phyloP scores from a whole-genome alignment of 1,140 invertebrate species.

The Dinoponera quadriceps region DNA sequence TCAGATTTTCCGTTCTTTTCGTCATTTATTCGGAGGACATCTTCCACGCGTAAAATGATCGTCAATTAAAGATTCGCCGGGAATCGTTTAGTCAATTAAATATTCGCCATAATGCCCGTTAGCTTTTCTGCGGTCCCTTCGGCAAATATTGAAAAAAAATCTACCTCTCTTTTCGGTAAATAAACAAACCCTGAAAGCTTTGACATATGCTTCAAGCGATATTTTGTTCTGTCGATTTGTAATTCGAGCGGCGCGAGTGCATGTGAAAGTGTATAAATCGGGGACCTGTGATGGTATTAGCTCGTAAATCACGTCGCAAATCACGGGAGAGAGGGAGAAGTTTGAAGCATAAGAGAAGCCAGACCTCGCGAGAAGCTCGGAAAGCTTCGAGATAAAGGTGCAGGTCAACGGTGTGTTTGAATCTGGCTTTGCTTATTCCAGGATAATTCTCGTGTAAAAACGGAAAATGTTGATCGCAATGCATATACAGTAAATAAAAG shows the following conservation, averaged over 20 bases:
- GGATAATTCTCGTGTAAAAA: background rate
- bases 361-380: constrained; percentile 21
- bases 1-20: constrained; percentile 5
- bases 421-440: background rate
- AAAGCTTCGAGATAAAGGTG: constrained; percentile 39
- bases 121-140: constrained; percentile 1
- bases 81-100: constrained; percentile 24
- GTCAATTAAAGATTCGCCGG: too few relatives aligned
- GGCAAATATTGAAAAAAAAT: constrained; percentile 47
- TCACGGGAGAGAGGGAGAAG: background rate
- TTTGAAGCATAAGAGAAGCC: constrained; percentile 20
- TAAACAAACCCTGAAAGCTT: constrained; percentile 46
- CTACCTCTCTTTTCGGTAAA: constrained; percentile 41
- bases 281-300: constrained; percentile 15
- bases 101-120: constrained; percentile 15
- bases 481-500: background rate
- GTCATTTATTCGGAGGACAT: background rate
- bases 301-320: constrained; percentile 41
- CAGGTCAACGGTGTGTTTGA: constrained; percentile 42
- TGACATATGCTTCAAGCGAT: constrained; percentile 18
- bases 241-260: constrained; percentile 16
- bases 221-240: constrained; percentile 47
- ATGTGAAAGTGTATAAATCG: constrained; percentile 42
- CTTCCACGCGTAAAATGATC: background rate
- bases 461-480: background rate